Base-by-base conservation (phyloP, 2,113 vertebrate species). In the Seriola dumerili region DNA sequence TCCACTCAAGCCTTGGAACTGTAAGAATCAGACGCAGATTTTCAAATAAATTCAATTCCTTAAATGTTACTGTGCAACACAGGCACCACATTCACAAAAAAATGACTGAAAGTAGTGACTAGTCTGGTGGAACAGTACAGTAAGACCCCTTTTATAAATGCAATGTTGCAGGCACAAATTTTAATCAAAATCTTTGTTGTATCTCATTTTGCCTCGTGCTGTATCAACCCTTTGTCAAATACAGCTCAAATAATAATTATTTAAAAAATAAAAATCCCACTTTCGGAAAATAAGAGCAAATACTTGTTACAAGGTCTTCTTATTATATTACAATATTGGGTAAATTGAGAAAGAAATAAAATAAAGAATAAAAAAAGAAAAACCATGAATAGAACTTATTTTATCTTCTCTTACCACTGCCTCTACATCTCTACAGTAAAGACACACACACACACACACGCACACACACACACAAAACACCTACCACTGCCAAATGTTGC, bases 401-500 rank as follows among this genome's bases (percentile, higher is more conserved):
- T 79, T 77, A 55, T 4, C 64, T 29, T 16, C 7, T 72, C 66
- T 77, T 36, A 38, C 13, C 17, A 34, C 21, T 34, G 21, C 68
- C n/a, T 69, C 59, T 46, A 32, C n/a, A 68, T 83, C 75, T 29
- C 29, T 78, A 3, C 13, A 46, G 16, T 13, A 48, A 63, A 58
- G 32, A 14, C 34, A 55, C 6, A 42, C 29, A 66, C 44, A 76
- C 64, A 72, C 46, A 70, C 4, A 21, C n/a, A 63, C 46, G 71
- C 74, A 79, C 55, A 72, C 29, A 29, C 29, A 29, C 14, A 78
- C 48, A 68, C 77, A 87, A 55, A 57, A 79, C 81, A 88, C 80
- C 65, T 89, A 72, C 52, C 61, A 71, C 61, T 85, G 65, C 85
- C 85, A 91, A 89, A 90, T 64, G 83, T 88, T 80, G 52, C 71